These are phyloP conservation scores for Dipus sagitta DNA, from an alignment of 2,797 vertebrate species.

Conservation along the genomic window DNA sequence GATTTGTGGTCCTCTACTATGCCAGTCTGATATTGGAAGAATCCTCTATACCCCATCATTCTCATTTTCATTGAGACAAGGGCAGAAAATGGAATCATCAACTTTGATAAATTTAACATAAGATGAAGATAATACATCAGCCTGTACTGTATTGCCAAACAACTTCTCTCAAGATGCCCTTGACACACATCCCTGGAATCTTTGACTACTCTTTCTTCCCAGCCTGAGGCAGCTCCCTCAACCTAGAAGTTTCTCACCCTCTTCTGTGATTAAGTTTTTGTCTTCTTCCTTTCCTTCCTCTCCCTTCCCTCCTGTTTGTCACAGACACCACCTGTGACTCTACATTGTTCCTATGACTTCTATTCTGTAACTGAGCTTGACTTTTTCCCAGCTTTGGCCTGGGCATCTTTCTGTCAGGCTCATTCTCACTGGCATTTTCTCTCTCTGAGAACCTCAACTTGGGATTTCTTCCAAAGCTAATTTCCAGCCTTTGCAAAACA, in stretches of 20 bases:
- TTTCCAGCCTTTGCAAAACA: conserved; percentile 77
- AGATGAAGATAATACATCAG: not conserved
- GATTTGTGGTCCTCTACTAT: not conserved
- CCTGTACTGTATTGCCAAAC: not conserved
- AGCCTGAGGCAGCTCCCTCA: not conserved
- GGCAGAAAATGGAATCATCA: not conserved
- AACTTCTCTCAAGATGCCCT: not conserved
- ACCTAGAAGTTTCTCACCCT: not conserved
- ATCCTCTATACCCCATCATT: not conserved
- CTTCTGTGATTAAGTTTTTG: not conserved
- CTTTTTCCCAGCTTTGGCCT: conserved; percentile 43
- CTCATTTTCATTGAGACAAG: not conserved
- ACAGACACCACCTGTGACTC: not conserved
- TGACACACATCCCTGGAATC: not conserved
- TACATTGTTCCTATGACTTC: not conserved
- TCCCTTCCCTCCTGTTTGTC: not conserved
- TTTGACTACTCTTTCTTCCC: not conserved
- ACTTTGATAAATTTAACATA: not conserved
- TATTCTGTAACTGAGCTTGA: conserved; percentile 7
- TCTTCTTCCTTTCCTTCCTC: not conserved
- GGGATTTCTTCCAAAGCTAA: conserved; percentile 79
- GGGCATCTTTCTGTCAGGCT: conserved; percentile 63
- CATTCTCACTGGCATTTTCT: not conserved
- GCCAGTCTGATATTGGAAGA: conserved; percentile 15
- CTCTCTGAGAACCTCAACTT: conserved; percentile 64